Evolutionary conservation across 1,140 invertebrate genomes (phyloP).

Genomic region (Cyclina sinensis): DNA sequence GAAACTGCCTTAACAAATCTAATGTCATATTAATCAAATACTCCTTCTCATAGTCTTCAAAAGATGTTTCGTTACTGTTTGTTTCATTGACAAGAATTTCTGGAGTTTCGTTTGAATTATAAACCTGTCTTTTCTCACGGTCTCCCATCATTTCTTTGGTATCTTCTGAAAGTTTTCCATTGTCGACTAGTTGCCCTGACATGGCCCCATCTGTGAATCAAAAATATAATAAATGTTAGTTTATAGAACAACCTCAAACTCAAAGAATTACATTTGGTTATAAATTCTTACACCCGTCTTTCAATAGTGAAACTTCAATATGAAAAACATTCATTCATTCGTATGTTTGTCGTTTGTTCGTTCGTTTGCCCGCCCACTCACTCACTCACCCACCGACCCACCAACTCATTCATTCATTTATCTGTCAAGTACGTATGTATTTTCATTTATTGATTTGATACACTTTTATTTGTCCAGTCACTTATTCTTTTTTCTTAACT

Average conservation of each 20-base stretch:
- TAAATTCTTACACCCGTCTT: too few relatives aligned
- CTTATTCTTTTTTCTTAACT: too few relatives aligned
- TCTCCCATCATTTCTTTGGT: not conserved
- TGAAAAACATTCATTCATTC: too few relatives aligned
- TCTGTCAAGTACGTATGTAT: too few relatives aligned
- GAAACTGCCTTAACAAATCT: slow-evolving; percentile 1
- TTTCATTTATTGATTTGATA: too few relatives aligned
- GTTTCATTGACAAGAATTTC: slow-evolving; percentile 25
- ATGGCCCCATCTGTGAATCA: not conserved
- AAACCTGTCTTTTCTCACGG: not conserved
- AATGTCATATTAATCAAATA: slow-evolving; percentile 1
- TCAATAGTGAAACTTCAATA: too few relatives aligned
- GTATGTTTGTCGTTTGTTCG: too few relatives aligned
- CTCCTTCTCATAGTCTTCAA: slow-evolving; percentile 27
- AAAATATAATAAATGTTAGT: not conserved
- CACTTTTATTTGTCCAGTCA: too few relatives aligned
- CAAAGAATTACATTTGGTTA: too few relatives aligned
- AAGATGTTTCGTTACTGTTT: slow-evolving; percentile 31
- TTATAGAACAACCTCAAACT: not conserved
- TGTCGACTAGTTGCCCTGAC: not conserved
- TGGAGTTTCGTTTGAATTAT: not conserved
- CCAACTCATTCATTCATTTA: too few relatives aligned
- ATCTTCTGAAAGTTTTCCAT: not conserved
- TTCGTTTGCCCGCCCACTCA: too few relatives aligned
- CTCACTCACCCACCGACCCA: too few relatives aligned